These are phyloP conservation scores for Ailurus styani DNA, from an alignment of 2,113 vertebrate species.

Conservation along the genomic window DNA sequence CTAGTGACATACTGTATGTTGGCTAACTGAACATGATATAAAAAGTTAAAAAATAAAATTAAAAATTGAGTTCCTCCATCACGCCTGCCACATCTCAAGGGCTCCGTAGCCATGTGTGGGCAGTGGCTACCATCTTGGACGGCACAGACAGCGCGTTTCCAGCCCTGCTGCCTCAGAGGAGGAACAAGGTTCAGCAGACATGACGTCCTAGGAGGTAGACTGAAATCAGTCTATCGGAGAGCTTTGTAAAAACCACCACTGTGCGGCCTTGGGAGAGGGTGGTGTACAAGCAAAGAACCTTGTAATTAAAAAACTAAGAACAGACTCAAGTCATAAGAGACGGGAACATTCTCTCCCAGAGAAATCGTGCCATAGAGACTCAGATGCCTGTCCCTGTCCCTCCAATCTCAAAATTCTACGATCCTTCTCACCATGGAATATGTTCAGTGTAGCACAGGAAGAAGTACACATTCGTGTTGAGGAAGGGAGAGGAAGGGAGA, in stretches of 20 bases:
- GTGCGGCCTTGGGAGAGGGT: not conserved
- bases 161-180: no score
- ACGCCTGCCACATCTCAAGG: not conserved
- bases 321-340: fast-evolving
- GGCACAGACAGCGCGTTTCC: fast-evolving
- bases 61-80: not conserved
- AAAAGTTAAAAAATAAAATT: no score
- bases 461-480: fast-evolving
- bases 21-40: no score
- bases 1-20: no score
- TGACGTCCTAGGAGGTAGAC: not conserved
- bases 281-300: not conserved
- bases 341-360: not conserved
- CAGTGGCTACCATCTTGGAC: fast-evolving
- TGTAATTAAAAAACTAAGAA: not conserved
- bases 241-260: not conserved
- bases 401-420: not conserved
- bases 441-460: no score
- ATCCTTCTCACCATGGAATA: not conserved
- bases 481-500: not conserved
- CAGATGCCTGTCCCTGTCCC: not conserved
- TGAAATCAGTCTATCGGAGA: not conserved
- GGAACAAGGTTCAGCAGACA: not conserved
- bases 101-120: fast-evolving
- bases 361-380: not conserved